These are phyloP conservation scores for Neuroterus valhalla DNA, from an alignment of 1,140 invertebrate species.

Conservation along the genomic window DNA sequence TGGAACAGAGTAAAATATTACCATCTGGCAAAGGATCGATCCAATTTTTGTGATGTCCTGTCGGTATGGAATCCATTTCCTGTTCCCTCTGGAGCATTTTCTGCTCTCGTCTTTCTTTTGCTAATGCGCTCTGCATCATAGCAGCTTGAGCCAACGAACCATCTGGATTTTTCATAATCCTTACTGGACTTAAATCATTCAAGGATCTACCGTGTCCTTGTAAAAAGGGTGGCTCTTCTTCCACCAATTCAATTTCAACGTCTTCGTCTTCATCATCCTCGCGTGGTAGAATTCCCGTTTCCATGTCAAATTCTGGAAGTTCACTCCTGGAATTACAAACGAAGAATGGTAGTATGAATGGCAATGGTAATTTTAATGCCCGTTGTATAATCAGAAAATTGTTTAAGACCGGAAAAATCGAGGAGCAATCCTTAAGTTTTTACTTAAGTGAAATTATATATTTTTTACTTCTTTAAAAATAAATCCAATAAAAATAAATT, in stretches of 20 bases:
- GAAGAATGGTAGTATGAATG: too few species aligned
- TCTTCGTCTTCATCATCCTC: constrained; percentile 97
- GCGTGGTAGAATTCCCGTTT: constrained; percentile 90
- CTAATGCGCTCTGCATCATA: constrained; percentile 99
- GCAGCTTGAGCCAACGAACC: constrained; percentile 98
- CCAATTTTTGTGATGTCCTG: constrained; percentile 93
- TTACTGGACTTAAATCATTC: constrained; percentile 94
- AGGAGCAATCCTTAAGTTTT: too few species aligned
- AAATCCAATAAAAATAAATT: too few species aligned
- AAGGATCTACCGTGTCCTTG: constrained; percentile 91
- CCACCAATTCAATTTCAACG: constrained; percentile 98
- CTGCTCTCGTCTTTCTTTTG: constrained; percentile 96
- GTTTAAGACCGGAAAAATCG: too few species aligned
- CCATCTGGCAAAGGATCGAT: constrained; percentile 95
- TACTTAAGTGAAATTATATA: too few species aligned
- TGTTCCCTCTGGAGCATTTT: constrained; percentile 95
- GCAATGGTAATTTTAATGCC: too few species aligned
- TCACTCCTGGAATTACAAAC: constrained; percentile 90
- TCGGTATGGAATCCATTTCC: constrained; percentile 90
- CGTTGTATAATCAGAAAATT: too few species aligned
- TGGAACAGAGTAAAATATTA: constrained; percentile 51
- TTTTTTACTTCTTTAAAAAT: too few species aligned
- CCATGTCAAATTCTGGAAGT: constrained; percentile 93
- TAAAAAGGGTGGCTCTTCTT: constrained; percentile 98
- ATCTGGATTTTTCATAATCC: constrained; percentile 99